Evolutionary conservation across 2,113 vertebrate species (phyloP).

Genomic region (Grammomys surdaster): DNA sequence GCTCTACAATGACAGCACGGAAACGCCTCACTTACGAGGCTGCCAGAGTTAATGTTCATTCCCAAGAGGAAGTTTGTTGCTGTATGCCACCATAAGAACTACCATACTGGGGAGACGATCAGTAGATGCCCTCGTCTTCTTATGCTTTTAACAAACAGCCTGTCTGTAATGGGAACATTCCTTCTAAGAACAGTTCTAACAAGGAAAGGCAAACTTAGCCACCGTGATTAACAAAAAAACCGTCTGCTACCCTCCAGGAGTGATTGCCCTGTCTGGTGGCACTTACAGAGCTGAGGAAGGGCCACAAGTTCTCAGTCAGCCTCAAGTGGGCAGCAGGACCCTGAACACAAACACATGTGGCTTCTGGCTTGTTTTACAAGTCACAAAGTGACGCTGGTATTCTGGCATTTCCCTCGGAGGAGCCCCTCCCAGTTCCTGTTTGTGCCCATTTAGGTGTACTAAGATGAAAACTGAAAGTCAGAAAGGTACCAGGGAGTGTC

Average conservation of each 20-base stretch:
- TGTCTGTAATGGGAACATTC: constrained; percentile 18
- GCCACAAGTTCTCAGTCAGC: not conserved
- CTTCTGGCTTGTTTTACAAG: constrained; percentile 14
- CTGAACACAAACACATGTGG: too few species aligned
- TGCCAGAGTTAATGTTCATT: constrained; percentile 46
- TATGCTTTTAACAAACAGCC: not conserved
- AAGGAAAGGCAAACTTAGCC: constrained; percentile 38
- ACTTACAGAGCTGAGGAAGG: not conserved
- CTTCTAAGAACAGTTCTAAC: not conserved
- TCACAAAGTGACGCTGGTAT: constrained; percentile 38
- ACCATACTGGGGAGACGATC: not conserved
- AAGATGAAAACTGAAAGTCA: constrained; percentile 37
- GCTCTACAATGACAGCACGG: constrained; percentile 4
- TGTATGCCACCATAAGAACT: not conserved
- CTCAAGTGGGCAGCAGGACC: not conserved
- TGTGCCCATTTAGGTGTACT: constrained; percentile 46
- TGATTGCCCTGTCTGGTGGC: not conserved
- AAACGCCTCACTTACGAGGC: not conserved
- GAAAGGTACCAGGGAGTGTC: not conserved
- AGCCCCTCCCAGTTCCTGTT: constrained; percentile 34
- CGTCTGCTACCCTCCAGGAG: not conserved
- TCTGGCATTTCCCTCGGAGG: constrained; percentile 40
- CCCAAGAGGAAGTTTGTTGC: constrained; percentile 4
- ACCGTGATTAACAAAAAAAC: not conserved
- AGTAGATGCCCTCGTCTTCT: not conserved